A percentile compares a stretch with the other conserved stretches of the same genome.
phyloP scores from a whole-genome alignment of 2,797 vertebrate genomes.

The Pipistrellus nathusii region DNA sequence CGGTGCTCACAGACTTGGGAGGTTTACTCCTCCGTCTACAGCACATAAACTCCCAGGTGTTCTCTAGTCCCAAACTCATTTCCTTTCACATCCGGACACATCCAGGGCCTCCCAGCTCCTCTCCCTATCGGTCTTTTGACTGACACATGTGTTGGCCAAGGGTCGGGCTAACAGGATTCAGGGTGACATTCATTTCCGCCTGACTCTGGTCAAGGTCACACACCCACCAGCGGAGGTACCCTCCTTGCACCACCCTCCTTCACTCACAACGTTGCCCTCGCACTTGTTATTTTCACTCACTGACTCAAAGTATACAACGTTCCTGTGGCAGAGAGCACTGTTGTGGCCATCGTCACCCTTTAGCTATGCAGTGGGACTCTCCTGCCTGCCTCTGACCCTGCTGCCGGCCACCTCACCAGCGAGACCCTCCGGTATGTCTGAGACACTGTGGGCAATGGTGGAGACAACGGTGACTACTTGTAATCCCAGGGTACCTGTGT shows the following conservation, averaged over 20 bases:
- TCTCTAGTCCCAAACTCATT: fast-evolving
- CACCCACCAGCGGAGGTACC: not conserved
- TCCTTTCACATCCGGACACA: not conserved
- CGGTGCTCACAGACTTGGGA: not conserved
- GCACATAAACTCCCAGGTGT: not conserved
- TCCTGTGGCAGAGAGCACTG: not conserved
- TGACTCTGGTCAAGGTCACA: not conserved
- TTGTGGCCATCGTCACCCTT: not conserved
- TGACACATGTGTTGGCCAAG: not conserved
- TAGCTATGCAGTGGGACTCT: not conserved
- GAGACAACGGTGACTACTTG: no score
- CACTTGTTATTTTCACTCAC: not conserved
- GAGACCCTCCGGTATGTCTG: not conserved
- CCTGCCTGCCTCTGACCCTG: not conserved
- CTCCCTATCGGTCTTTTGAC: not conserved
- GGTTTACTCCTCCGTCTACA: not conserved
- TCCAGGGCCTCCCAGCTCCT: no score
- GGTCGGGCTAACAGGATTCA: not conserved
- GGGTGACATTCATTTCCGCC: not conserved
- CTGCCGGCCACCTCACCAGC: not conserved
- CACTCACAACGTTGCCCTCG: not conserved
- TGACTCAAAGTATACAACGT: not conserved
- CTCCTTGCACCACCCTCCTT: not conserved
- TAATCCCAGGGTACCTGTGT: not conserved
- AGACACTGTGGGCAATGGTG: not conserved